These are phyloP conservation scores for Tricholaema leucomelas DNA, from an alignment of 2,113 vertebrate genomes.

Conservation along the genomic window DNA sequence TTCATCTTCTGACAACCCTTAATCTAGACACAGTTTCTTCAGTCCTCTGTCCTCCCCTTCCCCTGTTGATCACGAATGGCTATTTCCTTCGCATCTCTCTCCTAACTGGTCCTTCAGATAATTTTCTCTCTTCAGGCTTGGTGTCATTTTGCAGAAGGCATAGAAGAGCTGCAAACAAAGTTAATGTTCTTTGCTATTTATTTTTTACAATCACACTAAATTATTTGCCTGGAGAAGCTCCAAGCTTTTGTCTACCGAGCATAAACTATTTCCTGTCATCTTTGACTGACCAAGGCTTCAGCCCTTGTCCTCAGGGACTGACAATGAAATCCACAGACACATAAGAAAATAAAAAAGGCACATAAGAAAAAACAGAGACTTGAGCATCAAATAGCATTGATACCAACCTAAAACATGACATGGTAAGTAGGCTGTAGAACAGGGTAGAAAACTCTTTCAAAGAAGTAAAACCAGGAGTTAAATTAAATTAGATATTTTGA, in stretches of 20 bases:
- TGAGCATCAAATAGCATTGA: neutral
- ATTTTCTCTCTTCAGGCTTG: neutral
- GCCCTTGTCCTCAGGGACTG: neutral
- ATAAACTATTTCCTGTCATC: neutral
- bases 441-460: neutral
- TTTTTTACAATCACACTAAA: neutral
- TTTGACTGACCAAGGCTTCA: neutral
- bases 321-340: neutral
- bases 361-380: neutral
- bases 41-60: neutral
- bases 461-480: neutral
- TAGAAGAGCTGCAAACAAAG: neutral
- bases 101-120: neutral
- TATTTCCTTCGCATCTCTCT: neutral
- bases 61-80: neutral
- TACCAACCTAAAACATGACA: neutral
- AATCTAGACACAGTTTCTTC: conserved; percentile 39
- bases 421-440: neutral
- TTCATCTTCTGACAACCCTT: conserved; percentile 16
- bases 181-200: neutral
- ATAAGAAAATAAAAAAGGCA: neutral
- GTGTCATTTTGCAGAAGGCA: neutral
- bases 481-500: neutral
- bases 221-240: neutral
- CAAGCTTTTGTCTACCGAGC: neutral